A percentile compares a stretch with the other conserved stretches of the same genome.
Conservation (phyloP, 2,888 invertebrate genomes). For the Hartigia nigra region DNA sequence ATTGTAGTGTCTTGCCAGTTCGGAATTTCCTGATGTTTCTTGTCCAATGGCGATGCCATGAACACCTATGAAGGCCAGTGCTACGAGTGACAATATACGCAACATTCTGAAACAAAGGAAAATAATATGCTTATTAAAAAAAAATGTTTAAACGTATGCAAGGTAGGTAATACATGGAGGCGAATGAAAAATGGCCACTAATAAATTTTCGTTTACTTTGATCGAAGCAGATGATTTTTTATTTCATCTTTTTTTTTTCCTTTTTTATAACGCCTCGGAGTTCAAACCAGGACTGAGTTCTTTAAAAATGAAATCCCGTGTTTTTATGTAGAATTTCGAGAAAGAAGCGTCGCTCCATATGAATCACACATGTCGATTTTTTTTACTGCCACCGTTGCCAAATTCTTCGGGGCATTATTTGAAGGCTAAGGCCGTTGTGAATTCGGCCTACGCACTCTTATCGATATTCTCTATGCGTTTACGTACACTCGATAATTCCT, state of each 20-base stretch:
- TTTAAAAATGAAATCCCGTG: not conserved
- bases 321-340: not conserved
- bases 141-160: not conserved
- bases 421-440: not conserved
- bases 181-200: not conserved
- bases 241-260: not conserved
- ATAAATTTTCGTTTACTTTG: not conserved
- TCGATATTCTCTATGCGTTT: not conserved
- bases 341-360: not conserved
- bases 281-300: not conserved
- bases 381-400: not conserved
- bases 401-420: not conserved
- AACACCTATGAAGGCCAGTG: conserved; percentile 33
- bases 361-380: not conserved
- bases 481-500: not conserved
- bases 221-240: not conserved
- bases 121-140: not conserved
- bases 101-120: conserved; percentile 32
- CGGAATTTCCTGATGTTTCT: conserved; percentile 42
- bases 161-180: not conserved
- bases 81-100: conserved; percentile 36
- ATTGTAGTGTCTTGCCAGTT: conserved; percentile 52
- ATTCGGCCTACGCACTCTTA: not conserved
- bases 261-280: not conserved
- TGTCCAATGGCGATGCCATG: conserved; percentile 32